Evolutionary conservation across 2,888 invertebrate species (phyloP), one percentile per base, ranked within the genome.

Genomic region (Euplagia quadripunctaria): DNA sequence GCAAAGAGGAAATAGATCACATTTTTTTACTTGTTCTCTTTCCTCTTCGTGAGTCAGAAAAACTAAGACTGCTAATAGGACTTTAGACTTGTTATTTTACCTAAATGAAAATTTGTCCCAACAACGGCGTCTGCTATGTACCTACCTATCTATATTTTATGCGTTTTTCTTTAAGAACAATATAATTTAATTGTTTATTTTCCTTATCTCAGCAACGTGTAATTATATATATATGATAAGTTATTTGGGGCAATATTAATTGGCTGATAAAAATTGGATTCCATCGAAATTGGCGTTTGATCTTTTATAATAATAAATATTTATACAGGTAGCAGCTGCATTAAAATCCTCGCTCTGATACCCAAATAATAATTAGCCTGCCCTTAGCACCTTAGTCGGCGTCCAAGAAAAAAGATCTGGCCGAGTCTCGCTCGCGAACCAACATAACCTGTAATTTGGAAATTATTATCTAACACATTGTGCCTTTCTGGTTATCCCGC

Each of bases 391-490:
- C 96, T 95, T 93, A 89, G 93, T 91, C 92, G 92, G 93, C 90
- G 90, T 89, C 81, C 88, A 88, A 92, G 93, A 93, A 94, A 94
- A 95, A 94, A 94, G 92, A 91, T 83, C 88, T 89, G 88, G 88
- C 84, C 91, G 92, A 90, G 88, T 87, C 92, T 92, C 92, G 92
- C 93, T 92, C 92, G 94, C 94, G 91, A 94, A 94, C 94, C 91
- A 89, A 92, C 94, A 92, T 90, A 95, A 95, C 96, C 95, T 95
- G 93, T 95, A 96, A 96, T 95, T 96, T 95, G 95, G 95, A 96
- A 96, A 95, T 96, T 95, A 95, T 95, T 95, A 95, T 96, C 95
- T 96, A 96, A 96, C 96, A 96, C 95, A 96, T 96, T 96, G 95
- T 95, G 96, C 95, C 96, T 96, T 95, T 96, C 94, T 95, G 95